Base-by-base conservation (phyloP, 2,113 vertebrate species). In the Aldabrachelys gigantea region DNA sequence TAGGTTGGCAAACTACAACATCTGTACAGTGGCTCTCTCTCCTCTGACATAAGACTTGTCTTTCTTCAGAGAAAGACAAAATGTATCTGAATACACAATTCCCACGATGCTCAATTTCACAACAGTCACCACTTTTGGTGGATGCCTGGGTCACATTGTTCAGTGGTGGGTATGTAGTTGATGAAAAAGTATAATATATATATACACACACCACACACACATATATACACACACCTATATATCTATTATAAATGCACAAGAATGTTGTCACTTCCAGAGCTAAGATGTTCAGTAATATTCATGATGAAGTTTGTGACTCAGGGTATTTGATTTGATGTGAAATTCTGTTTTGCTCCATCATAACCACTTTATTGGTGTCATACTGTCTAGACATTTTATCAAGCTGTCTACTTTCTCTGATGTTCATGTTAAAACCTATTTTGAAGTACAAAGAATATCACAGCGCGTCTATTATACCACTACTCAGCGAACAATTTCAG, bases 331-430 rank as follows among this genome's bases (percentile, higher is more conserved):
- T 92, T 90, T 89, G 59, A 54, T 69, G 92, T n/a, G 47, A 65
- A 93, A 84, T 90, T 95, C 79, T 25, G 69, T 82, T 94, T 95
- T 94, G 80, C 65, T 92, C 79, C 49, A 82, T 89, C 88, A 65
- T 65, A 93, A 86, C 79, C 85, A 16, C 49, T 83, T 92, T 92
- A 92, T 88, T 92, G 88, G 76, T 35, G 59, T 92, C 91, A 86
- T 81, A 80, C 54, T 86, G 31, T 13, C 2, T 1, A 91, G 81
- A 44, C 82, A 92, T 81, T 92, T 52, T 1, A 92, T 85, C 93
- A 94, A 88, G 27, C 22, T 50, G 91, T 80, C 17, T 25, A 25
- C 83, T 80, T 84, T 84, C 80, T 56, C 85, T 82, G 47, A 80
- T 49, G 59, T 31, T 82, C 38, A 80, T 2, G 16, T 62, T 52